Evolutionary conservation across 1,140 invertebrate genomes (phyloP).

Genomic region (Zaprionus ornatus): DNA sequence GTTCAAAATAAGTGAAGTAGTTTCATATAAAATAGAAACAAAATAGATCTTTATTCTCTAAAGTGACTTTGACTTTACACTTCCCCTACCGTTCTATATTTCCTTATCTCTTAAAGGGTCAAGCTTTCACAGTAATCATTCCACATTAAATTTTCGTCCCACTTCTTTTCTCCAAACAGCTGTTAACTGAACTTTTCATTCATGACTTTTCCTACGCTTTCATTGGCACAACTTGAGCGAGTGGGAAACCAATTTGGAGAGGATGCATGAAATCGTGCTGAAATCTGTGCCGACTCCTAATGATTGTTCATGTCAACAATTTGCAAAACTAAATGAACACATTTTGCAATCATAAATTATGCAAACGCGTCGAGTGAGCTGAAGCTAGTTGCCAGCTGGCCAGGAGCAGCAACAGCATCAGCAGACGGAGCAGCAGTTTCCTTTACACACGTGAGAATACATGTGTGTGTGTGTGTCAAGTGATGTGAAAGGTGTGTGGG

Average conservation of each 20-base stretch:
- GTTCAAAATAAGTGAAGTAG: too few species aligned
- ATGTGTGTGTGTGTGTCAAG: constrained; percentile 3
- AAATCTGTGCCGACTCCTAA: constrained; percentile 74
- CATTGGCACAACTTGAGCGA: too few species aligned
- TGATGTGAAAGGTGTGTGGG: constrained; percentile 8
- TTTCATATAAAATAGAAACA: too few species aligned
- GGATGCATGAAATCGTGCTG: constrained; percentile 49
- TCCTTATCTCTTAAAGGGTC: too few species aligned
- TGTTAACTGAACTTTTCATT: too few species aligned
- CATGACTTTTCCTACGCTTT: too few species aligned
- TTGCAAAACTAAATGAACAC: constrained; percentile 83
- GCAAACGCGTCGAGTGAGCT: constrained; percentile 57
- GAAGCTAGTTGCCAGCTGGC: constrained; percentile 21
- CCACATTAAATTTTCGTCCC: too few species aligned
- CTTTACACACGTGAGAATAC: constrained; percentile 9
- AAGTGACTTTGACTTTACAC: too few species aligned
- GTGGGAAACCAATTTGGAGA: not conserved
- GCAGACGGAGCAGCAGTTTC: not conserved
- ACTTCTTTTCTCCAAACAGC: too few species aligned
- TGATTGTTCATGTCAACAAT: constrained; percentile 82
- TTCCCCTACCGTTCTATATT: too few species aligned
- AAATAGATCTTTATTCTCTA: too few species aligned
- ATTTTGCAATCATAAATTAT: constrained; percentile 82
- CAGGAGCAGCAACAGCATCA: constrained; percentile 28
- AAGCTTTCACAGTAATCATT: too few species aligned